Evolutionary conservation across 2,888 invertebrate genomes (phyloP).

Genomic region (Stomorhina lunata): DNA sequence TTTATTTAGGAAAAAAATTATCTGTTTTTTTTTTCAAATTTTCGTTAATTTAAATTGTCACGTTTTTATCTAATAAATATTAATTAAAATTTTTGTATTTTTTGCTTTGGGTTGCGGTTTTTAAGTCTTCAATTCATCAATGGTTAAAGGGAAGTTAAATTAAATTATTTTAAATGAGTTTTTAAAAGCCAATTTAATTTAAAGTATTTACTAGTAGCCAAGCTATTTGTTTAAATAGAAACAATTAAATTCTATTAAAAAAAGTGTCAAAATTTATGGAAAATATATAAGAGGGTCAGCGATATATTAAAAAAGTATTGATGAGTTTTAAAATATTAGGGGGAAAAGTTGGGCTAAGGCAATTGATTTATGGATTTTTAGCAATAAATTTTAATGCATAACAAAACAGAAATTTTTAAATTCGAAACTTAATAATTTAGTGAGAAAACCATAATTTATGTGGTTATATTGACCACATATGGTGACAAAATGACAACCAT

Average conservation of each 20-base stretch:
- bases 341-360: too few species aligned
- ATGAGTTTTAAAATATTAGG: too few species aligned
- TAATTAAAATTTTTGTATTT: constrained; percentile 31
- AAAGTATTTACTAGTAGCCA: constrained; percentile 20
- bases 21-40: background rate
- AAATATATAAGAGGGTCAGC: too few species aligned
- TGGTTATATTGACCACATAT: too few species aligned
- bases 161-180: constrained; percentile 48
- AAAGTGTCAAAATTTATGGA: background rate
- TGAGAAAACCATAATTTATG: too few species aligned
- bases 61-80: constrained; percentile 35
- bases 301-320: too few species aligned
- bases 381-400: too few species aligned
- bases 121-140: background rate
- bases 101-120: background rate
- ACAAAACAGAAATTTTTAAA: too few species aligned
- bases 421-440: too few species aligned
- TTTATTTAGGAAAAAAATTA: background rate
- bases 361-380: too few species aligned
- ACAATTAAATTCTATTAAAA: background rate
- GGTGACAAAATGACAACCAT: too few species aligned
- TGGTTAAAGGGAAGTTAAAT: constrained; percentile 20
- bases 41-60: constrained; percentile 12
- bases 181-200: constrained; percentile 15
- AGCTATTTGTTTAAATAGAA: background rate